phyloP scores from a whole-genome alignment of 2,888 invertebrate species.

The Sceliomorpha sp. region DNA sequence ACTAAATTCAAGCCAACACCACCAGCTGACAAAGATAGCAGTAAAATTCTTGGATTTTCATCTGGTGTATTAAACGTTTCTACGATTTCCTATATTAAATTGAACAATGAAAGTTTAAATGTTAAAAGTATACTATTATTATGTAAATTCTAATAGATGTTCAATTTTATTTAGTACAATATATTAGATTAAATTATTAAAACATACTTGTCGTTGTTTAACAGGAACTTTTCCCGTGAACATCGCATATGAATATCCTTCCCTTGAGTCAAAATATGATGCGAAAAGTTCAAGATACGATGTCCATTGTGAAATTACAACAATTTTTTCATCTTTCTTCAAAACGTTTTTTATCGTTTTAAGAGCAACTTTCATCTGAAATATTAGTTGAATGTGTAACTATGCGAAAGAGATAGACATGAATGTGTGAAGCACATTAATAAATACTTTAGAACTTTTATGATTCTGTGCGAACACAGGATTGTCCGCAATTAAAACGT shows the following conservation, averaged over 20 bases:
- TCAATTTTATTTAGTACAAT: no score
- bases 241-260: conserved; percentile 81
- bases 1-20: conserved; percentile 96
- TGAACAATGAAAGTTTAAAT: conserved; percentile 11
- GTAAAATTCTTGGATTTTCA: conserved; percentile 82
- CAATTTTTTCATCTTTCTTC: conserved; percentile 85
- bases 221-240: conserved; percentile 90
- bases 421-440: background rate
- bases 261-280: conserved; percentile 83
- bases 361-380: conserved; percentile 83
- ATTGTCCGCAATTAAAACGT: conserved; percentile 85
- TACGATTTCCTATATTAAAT: conserved; percentile 63
- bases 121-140: conserved; percentile 3
- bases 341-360: conserved; percentile 81
- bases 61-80: conserved; percentile 66
- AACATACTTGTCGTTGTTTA: conserved; percentile 84
- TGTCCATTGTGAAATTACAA: conserved; percentile 97
- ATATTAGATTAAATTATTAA: no score
- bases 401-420: no score
- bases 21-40: conserved; percentile 95
- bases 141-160: no score
- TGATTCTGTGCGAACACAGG: conserved; percentile 85
- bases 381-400: conserved; percentile 23
- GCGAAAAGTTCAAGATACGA: conserved; percentile 88
- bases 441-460: conserved; percentile 84